Evolutionary conservation across 2,113 vertebrate genomes (phyloP), one percentile per base, ranked within the genome.

Genomic region (Calidris pygmaea): DNA sequence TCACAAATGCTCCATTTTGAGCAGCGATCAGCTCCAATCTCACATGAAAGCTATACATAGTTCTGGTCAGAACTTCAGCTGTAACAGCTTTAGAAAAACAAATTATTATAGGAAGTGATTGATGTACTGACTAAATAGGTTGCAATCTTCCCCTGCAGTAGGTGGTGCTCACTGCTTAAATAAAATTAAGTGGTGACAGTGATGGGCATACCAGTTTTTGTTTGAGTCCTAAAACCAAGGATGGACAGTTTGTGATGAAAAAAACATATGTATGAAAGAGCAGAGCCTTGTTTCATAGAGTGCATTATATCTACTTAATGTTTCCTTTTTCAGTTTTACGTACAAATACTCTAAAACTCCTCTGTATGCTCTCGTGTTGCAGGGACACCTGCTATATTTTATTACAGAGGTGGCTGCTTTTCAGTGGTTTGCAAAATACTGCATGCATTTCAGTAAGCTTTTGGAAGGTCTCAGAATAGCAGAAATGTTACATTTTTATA

Each of bases 111-210:
- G 92, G 68, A 94, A 92, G 83, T 93, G 88, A 92, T 91, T 94
- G 92, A 96, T 95, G 73, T 58, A 82, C 83, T 87, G 77, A 94
- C 90, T 95, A 81, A 95, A 73, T 73, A 87, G 84, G 80, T 92
- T 94, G 89, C 86, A 95, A 56, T 95, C 91, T 91, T 96, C 96
- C 96, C 94, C 87, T 96, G 92, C 96, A 95, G 95, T 96, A 97
- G 94, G 95, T 95, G 94, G 95, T 95, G 89, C 90, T 96, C 95
- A 85, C 74, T 93, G 91, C 88, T 91, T 95, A 95, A 96, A 84
- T 92, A 96, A 96, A 90, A 94, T 85, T 86, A 96, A 89, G 58
- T 29, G 75, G 77, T 75, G 77, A 95, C 66, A 91, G 73, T 79
- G 83, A 89, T 70, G 45, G 72, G 41, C 71, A 92, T 55, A 62